A percentile compares a stretch with the other conserved stretches of the same genome.
phyloP scores from a whole-genome alignment of 2,113 vertebrate genomes.

The Rhizomys pruinosus region DNA sequence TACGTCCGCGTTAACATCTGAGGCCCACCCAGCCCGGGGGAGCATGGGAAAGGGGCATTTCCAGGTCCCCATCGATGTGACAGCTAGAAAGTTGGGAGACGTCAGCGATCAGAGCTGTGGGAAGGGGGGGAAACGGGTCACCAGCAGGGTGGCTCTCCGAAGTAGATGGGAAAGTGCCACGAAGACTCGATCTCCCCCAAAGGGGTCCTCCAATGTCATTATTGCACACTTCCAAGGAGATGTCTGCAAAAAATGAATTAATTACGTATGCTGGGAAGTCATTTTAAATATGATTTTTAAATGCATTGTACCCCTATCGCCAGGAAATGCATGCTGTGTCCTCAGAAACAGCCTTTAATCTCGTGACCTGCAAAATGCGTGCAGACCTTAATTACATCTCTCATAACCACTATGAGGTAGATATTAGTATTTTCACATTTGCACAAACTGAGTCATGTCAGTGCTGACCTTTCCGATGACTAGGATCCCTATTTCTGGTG shows the following conservation, averaged over 20 bases:
- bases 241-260: constrained; percentile 27
- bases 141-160: background rate
- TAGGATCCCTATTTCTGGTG: background rate
- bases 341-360: constrained; percentile 49
- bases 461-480: background rate
- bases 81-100: constrained; percentile 19
- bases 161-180: background rate
- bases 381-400: constrained; percentile 62
- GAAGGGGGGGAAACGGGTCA: constrained; percentile 13
- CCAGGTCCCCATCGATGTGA: background rate
- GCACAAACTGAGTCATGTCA: constrained; percentile 61
- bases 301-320: background rate
- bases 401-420: constrained; percentile 8
- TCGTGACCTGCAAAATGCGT: constrained; percentile 49
- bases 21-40: background rate
- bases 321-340: constrained; percentile 15
- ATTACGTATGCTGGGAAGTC: background rate
- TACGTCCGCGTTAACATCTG: background rate
- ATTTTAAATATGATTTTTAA: background rate
- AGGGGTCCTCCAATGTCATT: background rate
- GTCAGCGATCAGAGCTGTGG: background rate
- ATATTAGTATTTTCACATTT: constrained; percentile 39
- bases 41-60: background rate
- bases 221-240: background rate
- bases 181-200: background rate